Percentiles rank a stretch among this genome's conserved stretches.
These are phyloP conservation scores for Callithrix jacchus DNA, from an alignment of 2,113 vertebrate species.

Conservation along the genomic window DNA sequence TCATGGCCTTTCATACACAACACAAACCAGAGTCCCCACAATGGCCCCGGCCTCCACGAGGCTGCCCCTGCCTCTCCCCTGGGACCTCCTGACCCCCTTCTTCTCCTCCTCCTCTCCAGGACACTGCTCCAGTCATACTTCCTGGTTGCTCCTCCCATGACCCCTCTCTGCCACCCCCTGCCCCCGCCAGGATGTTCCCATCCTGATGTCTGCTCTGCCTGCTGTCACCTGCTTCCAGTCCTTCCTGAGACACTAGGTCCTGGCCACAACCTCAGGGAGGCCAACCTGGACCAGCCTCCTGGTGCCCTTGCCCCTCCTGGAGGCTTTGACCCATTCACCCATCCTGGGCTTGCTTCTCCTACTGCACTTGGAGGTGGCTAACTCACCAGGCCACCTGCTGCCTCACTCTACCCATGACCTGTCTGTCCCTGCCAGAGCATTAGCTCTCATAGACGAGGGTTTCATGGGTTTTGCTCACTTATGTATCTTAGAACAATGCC, in stretches of 20 bases:
- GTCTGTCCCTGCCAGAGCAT: background rate
- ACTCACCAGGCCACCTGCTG: background rate
- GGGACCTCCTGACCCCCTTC: background rate
- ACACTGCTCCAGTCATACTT: background rate
- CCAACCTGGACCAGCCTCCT: background rate
- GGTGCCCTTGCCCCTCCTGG: background rate
- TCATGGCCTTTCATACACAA: background rate
- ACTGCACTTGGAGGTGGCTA: fast-evolving
- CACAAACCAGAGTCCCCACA: background rate
- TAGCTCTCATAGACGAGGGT: background rate
- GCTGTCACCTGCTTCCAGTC: background rate
- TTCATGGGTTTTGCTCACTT: background rate
- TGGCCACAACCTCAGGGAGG: background rate
- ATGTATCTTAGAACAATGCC: background rate
- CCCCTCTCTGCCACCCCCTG: background rate
- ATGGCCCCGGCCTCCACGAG: fast-evolving
- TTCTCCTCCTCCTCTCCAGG: background rate
- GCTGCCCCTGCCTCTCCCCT: background rate
- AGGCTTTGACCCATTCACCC: background rate
- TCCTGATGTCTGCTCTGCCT: fast-evolving
- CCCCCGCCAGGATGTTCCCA: background rate
- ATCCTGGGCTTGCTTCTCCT: fast-evolving
- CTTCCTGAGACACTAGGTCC: fast-evolving
- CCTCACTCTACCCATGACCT: fast-evolving
- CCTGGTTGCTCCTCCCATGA: fast-evolving